Conservation (phyloP, 1,140 invertebrate genomes). For the Neotoxoptera formosana region DNA sequence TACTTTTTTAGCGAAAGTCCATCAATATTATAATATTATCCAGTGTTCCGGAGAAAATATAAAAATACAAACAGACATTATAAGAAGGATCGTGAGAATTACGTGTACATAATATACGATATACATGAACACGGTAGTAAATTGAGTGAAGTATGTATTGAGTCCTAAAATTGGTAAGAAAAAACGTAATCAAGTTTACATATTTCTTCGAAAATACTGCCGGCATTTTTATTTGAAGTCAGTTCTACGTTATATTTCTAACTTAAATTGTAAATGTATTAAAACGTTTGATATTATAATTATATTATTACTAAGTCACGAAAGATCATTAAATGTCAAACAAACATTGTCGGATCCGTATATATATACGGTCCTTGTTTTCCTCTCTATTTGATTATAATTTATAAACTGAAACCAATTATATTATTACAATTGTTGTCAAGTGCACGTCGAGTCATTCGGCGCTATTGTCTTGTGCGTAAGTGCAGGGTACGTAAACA, state of each 20-base stretch:
- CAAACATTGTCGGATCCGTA: not conserved
- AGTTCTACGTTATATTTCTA: not conserved
- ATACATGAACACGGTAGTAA: not conserved
- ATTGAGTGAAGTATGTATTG: not conserved
- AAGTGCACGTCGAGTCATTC: not conserved
- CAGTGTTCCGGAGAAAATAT: not conserved
- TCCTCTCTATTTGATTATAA: not conserved
- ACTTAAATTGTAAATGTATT: not conserved
- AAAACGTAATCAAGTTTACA: not conserved
- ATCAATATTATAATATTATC: conserved; percentile 13
- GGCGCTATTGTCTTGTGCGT: not conserved
- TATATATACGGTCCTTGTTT: not conserved
- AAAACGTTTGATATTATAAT: not conserved
- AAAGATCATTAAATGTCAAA: not conserved
- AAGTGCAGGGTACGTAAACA: not conserved
- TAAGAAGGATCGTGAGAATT: not conserved
- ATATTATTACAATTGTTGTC: conserved; percentile 22
- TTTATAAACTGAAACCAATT: not conserved
- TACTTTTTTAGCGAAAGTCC: not conserved
- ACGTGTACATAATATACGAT: not conserved
- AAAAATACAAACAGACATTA: not conserved
- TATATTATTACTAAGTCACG: not conserved
- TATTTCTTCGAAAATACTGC: not conserved
- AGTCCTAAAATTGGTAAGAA: not conserved
- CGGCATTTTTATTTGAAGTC: not conserved